Base-by-base conservation (phyloP, 2,797 vertebrate species). In the Coracias cyanogaster region DNA sequence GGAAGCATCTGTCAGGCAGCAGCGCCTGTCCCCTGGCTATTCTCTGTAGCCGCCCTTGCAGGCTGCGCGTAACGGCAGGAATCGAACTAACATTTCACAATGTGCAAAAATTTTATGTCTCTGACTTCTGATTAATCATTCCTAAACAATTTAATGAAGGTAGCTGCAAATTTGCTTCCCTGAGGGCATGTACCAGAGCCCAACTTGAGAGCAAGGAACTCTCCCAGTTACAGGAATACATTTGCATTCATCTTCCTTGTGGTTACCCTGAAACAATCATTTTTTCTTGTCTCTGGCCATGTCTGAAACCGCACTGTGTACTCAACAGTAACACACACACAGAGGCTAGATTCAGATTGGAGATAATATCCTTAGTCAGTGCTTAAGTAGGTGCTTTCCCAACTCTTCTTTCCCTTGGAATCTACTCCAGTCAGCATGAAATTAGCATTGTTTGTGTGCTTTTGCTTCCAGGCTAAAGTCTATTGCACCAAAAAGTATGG, bases 221-320 rank as follows among this genome's bases (percentile, higher is more conserved):
- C 93, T 95, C 95, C 88, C 94, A 84, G 49, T 97, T 96, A 95
- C 94, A 89, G 96, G 95, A 97, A 96, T 94, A 90, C 15, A 96
- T 96, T 97, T 96, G 95, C 96, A 97, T 96, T 96, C 83, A 86
- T 95, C 96, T 96, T 97, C 96, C 95, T 93, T 97, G 96, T 95
- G 95, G 95, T 96, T 96, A 96, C 95, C 94, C 93, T 31, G 92
- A 94, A 96, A 96, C 95, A 95, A 97, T 95, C 28, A 73, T 94
- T 96, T 95, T 95, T 94, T 92, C 90, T 96, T 94, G 95, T 96
- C 92, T 95, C 88, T 95, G 94, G 96, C 95, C 70, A 1, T 86
- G 93, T 90, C 90, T 96, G 93, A 92, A 96, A 96, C 93, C 95
- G 15, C 95, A 95, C 78, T 96, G 89, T 95, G 90, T 96, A 93